Conservation (phyloP, 2,888 invertebrate genomes). For the Catocala sponsa region DNA sequence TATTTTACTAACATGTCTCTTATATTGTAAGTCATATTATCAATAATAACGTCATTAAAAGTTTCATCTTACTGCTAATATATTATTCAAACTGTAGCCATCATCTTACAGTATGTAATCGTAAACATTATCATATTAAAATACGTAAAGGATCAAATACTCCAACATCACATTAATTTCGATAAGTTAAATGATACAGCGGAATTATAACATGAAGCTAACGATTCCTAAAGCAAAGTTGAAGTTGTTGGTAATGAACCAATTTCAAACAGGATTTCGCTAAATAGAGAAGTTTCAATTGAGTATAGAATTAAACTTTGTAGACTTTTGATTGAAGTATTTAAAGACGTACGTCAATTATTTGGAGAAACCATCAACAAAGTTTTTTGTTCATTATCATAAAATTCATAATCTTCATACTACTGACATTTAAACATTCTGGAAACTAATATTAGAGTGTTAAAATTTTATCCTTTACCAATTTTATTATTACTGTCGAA, state of each 20-base stretch:
- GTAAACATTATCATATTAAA: too few relatives aligned
- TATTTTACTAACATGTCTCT: too few relatives aligned
- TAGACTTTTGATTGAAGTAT: constrained; percentile 22
- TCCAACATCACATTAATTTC: neutral
- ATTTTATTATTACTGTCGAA: too few relatives aligned
- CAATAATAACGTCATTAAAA: too few relatives aligned
- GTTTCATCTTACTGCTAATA: too few relatives aligned
- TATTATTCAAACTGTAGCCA: too few relatives aligned
- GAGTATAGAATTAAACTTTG: constrained; percentile 35
- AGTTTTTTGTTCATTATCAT: neutral
- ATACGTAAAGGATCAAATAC: too few relatives aligned
- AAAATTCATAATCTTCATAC: neutral
- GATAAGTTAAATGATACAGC: constrained; percentile 3
- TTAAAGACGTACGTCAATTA: constrained; percentile 22
- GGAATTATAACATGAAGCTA: constrained; percentile 15
- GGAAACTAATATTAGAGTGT: too few relatives aligned
- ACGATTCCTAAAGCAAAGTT: constrained; percentile 21
- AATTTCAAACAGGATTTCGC: constrained; percentile 27
- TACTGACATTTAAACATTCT: neutral
- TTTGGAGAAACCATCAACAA: constrained; percentile 19
- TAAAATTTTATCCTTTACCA: too few relatives aligned
- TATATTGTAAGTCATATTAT: too few relatives aligned
- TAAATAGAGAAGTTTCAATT: constrained; percentile 33
- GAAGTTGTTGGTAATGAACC: constrained; percentile 18
- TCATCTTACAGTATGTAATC: too few relatives aligned